A percentile compares a stretch with the other conserved stretches of the same genome.
phyloP scores from a whole-genome alignment of 2,888 invertebrate species.

The Stomorhina lunata region DNA sequence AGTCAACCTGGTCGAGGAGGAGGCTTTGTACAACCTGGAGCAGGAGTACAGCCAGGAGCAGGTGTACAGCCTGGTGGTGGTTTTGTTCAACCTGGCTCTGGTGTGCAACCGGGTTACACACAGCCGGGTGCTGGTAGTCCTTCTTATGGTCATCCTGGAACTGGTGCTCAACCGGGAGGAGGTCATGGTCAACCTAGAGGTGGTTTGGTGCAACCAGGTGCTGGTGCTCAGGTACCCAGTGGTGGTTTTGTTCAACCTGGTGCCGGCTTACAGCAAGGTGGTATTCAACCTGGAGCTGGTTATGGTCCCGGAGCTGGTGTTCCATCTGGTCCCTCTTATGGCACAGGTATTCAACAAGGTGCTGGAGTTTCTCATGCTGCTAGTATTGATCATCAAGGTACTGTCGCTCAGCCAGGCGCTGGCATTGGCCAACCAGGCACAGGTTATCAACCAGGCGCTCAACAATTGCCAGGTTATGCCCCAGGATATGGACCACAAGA shows the following conservation, averaged over 20 bases:
- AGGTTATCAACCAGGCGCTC: conserved; percentile 23
- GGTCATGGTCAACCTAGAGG: neutral
- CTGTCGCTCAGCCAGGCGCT: conserved; percentile 13
- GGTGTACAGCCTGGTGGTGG: conserved; percentile 26
- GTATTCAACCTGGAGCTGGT: conserved; percentile 43
- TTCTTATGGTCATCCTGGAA: neutral
- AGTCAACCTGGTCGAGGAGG: conserved; percentile 36
- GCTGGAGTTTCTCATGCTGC: too few relatives aligned
- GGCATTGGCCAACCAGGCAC: neutral
- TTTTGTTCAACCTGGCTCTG: neutral
- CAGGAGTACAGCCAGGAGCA: conserved; percentile 6
- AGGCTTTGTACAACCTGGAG: conserved; percentile 25
- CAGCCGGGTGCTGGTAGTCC: conserved; percentile 15
- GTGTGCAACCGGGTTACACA: neutral
- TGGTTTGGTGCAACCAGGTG: neutral
- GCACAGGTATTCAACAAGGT: conserved; percentile 36
- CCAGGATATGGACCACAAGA: too few relatives aligned
- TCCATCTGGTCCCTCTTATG: conserved; percentile 15
- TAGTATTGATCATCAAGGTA: neutral
- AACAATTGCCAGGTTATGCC: too few relatives aligned
- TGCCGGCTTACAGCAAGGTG: conserved; percentile 49
- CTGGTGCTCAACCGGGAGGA: neutral
- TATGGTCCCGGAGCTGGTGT: conserved; percentile 46
- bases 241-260: conserved; percentile 39
- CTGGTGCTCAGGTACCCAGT: conserved; percentile 28